phyloP scores from a whole-genome alignment of 2,888 invertebrate genomes.

The Mantis religiosa region DNA sequence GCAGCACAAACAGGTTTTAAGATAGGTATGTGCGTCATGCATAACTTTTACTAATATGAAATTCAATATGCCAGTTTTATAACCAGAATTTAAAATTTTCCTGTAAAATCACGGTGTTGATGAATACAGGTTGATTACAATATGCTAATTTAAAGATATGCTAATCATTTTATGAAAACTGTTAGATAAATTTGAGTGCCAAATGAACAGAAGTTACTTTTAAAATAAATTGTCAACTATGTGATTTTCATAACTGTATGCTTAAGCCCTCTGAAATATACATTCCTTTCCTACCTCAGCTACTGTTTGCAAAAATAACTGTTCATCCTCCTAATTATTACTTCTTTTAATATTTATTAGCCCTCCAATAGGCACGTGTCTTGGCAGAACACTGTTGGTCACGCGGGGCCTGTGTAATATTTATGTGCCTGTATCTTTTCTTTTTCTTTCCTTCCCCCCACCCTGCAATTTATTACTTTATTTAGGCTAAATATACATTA shows the following conservation, averaged over 20 bases:
- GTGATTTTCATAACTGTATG: background rate
- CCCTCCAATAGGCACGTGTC: too few relatives aligned
- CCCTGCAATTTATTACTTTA: too few relatives aligned
- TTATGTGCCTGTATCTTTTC: too few relatives aligned
- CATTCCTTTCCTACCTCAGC: background rate
- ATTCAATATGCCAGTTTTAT: background rate
- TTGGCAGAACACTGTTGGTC: too few relatives aligned
- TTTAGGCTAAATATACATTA: too few relatives aligned
- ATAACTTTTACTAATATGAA: background rate
- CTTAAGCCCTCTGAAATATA: background rate
- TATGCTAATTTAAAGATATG: background rate
- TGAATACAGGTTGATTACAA: background rate
- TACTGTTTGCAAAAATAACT: background rate
- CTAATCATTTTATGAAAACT: background rate
- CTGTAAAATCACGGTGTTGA: background rate
- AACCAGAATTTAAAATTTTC: background rate
- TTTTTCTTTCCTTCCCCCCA: too few relatives aligned
- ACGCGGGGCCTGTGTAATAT: too few relatives aligned
- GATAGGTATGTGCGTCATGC: background rate
- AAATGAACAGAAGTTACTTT: background rate
- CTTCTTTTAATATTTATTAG: too few relatives aligned
- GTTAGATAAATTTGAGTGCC: background rate
- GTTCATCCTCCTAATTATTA: background rate
- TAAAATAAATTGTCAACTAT: background rate
- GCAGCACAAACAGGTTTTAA: background rate